Percentiles rank a stretch among this genome's conserved stretches.
phyloP scores from a whole-genome alignment of 2,888 invertebrate species.

The Parelbella ahira region DNA sequence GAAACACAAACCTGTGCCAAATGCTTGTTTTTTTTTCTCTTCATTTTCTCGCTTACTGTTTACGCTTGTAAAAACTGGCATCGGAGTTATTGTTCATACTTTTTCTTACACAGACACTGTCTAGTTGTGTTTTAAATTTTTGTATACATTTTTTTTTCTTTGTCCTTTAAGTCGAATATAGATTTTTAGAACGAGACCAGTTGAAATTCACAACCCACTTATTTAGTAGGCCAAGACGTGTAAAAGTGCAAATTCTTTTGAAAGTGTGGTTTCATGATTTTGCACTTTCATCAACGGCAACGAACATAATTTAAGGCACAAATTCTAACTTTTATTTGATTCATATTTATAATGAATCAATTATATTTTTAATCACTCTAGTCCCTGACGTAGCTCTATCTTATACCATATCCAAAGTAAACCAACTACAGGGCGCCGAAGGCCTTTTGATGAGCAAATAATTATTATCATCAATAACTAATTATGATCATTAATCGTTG shows the following conservation, averaged over 20 bases:
- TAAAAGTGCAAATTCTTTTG: constrained; percentile 13
- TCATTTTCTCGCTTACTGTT: constrained; percentile 39
- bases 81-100: constrained; percentile 13
- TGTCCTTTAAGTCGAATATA: constrained; percentile 12
- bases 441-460: too few species aligned
- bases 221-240: constrained; percentile 15
- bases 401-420: too few species aligned
- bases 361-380: too few species aligned
- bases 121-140: too few species aligned
- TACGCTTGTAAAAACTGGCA: constrained; percentile 28
- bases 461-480: too few species aligned
- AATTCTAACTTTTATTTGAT: too few species aligned
- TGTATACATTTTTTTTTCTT: not conserved
- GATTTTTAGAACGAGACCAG: constrained; percentile 4
- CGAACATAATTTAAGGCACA: not conserved
- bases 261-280: constrained; percentile 1
- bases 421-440: too few species aligned
- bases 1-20: constrained; percentile 51
- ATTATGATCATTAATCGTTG: too few species aligned
- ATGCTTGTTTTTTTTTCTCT: constrained; percentile 46
- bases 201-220: constrained; percentile 15
- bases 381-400: too few species aligned
- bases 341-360: too few species aligned
- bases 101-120: constrained; percentile 1
- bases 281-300: constrained; percentile 4